Evolutionary conservation across 2,888 invertebrate genomes (phyloP), one percentile per base, ranked within the genome.

Genomic region (Helleia helle): DNA sequence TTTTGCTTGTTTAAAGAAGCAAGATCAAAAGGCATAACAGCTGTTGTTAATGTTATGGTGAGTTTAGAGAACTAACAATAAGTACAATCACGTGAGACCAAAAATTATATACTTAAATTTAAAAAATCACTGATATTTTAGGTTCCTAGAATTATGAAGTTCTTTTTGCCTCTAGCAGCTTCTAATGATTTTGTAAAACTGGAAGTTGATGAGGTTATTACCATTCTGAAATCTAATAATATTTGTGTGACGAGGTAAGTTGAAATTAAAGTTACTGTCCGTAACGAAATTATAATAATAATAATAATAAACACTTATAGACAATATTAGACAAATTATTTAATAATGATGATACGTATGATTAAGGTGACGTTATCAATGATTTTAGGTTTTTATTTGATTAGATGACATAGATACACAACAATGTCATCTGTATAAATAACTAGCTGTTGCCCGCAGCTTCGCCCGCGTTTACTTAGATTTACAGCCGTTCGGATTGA

Each of bases 91-190:
- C 13, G 27, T 6, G 8, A 4, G n/a, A 18, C 4, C 18, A 13
- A 42, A 26, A 22, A 13, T n/a, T 12, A 13, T 3, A 7, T 4
- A 11, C 8, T 13, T 18, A 13, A 5, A 13, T 27, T 28, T 26
- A 13, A 31, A 26, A 14, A 22, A 18, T 17, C 18, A 25, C 8
- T 22, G 30, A n/a, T 36, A 31, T 42, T 48, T 51, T 51, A 84
- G 84, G 69, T 93, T 2, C 91, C 90, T 0, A 85, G 93, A 37
- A 89, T 93, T 8, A 90, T 90, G 77, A 87, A 88, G 46, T 93
- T 93, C 65, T 93, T 93, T 64, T 66, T 94, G 9, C 90, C 91
- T 42, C 71, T 93, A 9, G 93, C 93, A 17, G 90, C 93, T 25
- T 91, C 92, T 0, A 89, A 85, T 51, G 92, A 94, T 58, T 94